A percentile compares a stretch with the other conserved stretches of the same genome.
Conservation (phyloP, 2,797 vertebrate species). For the Yasuhikotakia modesta region DNA sequence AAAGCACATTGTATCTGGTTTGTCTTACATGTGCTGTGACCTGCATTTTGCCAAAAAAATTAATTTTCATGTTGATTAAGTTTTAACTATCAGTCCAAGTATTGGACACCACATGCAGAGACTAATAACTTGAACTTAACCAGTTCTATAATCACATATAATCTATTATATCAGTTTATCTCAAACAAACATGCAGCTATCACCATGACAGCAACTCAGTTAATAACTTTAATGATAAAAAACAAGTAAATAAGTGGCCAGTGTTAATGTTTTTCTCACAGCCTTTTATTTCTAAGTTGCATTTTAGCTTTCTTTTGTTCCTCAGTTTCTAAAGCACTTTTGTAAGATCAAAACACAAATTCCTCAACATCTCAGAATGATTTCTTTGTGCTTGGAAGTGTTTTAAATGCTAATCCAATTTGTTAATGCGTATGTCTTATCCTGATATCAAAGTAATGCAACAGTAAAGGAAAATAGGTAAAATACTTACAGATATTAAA, state of each 20-base stretch:
- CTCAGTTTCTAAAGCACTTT: not conserved
- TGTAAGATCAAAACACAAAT: not conserved
- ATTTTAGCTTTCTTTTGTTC: not conserved
- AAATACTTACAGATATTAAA: not conserved
- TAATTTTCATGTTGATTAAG: no score
- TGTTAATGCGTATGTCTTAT: constrained; percentile 16
- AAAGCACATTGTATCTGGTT: not conserved
- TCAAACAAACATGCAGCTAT: no score
- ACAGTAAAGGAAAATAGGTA: not conserved
- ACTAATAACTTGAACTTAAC: no score
- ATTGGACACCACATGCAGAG: no score
- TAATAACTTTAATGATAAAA: no score
- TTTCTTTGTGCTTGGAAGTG: not conserved
- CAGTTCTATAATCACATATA: no score
- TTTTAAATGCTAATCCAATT: constrained; percentile 36
- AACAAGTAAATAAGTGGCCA: no score
- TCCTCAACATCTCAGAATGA: constrained; percentile 21
- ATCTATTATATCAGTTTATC: not conserved
- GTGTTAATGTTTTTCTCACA: no score
- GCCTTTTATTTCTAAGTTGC: not conserved
- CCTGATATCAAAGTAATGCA: not conserved
- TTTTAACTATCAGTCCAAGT: no score
- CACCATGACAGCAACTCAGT: no score
- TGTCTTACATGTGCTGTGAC: not conserved
- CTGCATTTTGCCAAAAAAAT: not conserved